Evolutionary conservation across 2,113 vertebrate genomes (phyloP), one percentile per base, ranked within the genome.

Genomic region (Hyla sarda): DNA sequence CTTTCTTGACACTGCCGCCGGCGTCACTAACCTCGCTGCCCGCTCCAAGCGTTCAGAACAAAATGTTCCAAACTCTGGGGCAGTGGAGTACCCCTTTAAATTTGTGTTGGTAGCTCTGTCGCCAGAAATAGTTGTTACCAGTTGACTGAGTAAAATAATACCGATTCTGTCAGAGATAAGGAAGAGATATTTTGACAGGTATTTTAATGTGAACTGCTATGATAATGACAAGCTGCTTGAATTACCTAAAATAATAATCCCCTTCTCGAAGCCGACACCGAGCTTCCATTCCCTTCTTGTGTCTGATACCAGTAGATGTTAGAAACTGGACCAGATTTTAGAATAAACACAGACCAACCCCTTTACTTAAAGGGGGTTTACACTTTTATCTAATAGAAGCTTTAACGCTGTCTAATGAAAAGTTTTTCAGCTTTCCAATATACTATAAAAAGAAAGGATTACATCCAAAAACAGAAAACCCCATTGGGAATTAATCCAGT

Each of bases 241-340:
- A 77, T 48, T 52, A 48, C 73, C 47, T 30, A 47, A 52, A 48
- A 77, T 77, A 77, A 77, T 77, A 77, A 77, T 77, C 74, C 74
- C 74, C 25, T 25, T 48, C 45, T 48, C 41, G 13, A 45, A 50
- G 16, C 23, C 10, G 16, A 32, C 2, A 5, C 25, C n/a, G 47
- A 77, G 47, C 47, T 28, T 48, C 25, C 17, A 77, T 73, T 73
- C 45, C 71, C 32, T n/a, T 73, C 71, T 45, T 1, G 1, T 41
- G 37, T 73, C 34, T 45, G 71, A 73, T 73, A 73, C 23, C 19
- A 14, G 11, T 45, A 21, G n/a, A 8, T 5, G 4, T 41, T 45
- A 73, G 23, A 73, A 13, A 23, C 21, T 73, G 71, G 71, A 73
- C 71, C 37, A 21, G 37, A 16, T 30, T 30, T 11, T 14, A 3